Evolutionary conservation across 2,888 invertebrate genomes (phyloP).

Genomic region (Seira sanloemensis): DNA sequence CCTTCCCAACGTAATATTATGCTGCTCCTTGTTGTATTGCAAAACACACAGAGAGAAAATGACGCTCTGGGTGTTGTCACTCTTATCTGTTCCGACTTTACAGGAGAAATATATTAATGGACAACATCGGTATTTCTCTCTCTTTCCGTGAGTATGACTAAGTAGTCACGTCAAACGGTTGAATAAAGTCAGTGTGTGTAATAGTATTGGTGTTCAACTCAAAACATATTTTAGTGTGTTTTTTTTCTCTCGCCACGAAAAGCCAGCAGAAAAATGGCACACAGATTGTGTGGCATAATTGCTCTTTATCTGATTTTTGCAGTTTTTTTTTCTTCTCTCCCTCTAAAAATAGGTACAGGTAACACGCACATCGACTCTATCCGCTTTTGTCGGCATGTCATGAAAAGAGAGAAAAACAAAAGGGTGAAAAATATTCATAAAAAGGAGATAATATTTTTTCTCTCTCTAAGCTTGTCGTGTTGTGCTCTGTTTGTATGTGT

Average conservation of each 20-base stretch:
- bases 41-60: background rate
- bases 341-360: too few relatives aligned
- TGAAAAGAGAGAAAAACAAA: too few relatives aligned
- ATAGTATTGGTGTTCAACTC: too few relatives aligned
- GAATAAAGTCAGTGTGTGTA: too few relatives aligned
- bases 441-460: background rate
- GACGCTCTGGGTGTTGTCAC: background rate
- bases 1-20: background rate
- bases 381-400: too few relatives aligned
- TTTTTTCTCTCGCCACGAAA: background rate
- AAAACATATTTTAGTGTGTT: background rate
- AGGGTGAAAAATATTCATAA: background rate
- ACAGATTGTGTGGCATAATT: conserved; percentile 1
- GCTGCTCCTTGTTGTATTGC: background rate
- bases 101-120: background rate
- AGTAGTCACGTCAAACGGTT: background rate
- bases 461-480: background rate
- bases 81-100: background rate
- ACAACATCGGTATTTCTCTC: background rate
- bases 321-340: too few relatives aligned
- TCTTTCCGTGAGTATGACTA: conserved; percentile 4
- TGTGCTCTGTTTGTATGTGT: too few relatives aligned
- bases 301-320: too few relatives aligned
- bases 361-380: too few relatives aligned
- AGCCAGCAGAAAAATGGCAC: background rate